A percentile compares a stretch with the other conserved stretches of the same genome.
These are phyloP conservation scores for Aurelia aurita complex sp. Pacific DNA, from an alignment of 30 jellyfish, hydroid and myxozoan genomes.

Conservation along the genomic window DNA sequence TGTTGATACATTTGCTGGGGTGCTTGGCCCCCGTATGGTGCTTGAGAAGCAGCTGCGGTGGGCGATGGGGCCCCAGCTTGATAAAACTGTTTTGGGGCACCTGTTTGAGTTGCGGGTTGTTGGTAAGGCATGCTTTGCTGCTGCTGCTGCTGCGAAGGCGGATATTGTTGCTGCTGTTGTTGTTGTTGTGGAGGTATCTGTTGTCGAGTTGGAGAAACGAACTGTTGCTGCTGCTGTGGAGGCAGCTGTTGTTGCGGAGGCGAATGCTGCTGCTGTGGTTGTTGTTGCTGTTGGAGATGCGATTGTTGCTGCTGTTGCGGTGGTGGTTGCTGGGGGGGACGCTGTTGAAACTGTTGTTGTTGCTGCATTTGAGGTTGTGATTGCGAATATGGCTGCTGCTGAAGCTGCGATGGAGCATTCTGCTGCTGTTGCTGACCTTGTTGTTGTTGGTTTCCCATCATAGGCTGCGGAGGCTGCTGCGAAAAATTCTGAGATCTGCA, in stretches of 20 bases:
- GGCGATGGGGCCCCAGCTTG: background rate
- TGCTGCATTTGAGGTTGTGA: constrained; percentile 37
- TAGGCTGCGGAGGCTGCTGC: background rate
- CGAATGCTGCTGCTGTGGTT: constrained; percentile 26
- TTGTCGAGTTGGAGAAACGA: constrained; percentile 6
- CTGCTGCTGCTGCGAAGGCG: constrained; percentile 24
- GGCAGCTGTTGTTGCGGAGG: constrained; percentile 36
- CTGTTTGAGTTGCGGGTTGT: constrained; percentile 27
- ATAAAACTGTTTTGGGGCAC: constrained; percentile 25
- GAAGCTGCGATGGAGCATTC: constrained; percentile 1
- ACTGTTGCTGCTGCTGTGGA: constrained; percentile 46
- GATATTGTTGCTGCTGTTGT: constrained; percentile 27
- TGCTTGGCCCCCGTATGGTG: constrained; percentile 16
- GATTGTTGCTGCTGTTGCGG: constrained; percentile 51
- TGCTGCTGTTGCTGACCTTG: constrained; percentile 5
- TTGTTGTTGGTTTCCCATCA: background rate
- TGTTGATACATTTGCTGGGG: constrained; percentile 41
- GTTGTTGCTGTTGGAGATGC: constrained; percentile 33
- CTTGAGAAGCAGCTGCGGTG: constrained; percentile 9
- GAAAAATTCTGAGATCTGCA: constrained; percentile 8
- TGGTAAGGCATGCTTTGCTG: background rate
- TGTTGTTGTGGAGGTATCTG: constrained; percentile 18
- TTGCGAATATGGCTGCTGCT: constrained; percentile 37
- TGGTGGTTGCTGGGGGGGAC: constrained; percentile 3
- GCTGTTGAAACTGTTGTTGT: background rate